These are phyloP conservation scores for Siniperca scherzeri DNA, from an alignment of 2,797 vertebrate species.

Conservation along the genomic window DNA sequence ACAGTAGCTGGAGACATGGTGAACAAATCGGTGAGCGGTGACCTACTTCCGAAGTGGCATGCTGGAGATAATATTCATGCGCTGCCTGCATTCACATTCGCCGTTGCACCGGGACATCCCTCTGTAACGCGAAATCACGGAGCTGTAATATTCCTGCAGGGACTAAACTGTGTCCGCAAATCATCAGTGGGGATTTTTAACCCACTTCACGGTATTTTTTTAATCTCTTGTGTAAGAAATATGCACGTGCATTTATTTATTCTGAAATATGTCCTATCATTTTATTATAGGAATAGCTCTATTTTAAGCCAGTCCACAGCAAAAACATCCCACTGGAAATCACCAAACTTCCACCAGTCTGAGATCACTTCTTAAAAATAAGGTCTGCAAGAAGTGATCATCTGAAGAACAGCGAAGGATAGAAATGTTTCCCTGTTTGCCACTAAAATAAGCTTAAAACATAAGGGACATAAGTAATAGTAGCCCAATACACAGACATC, in stretches of 20 bases:
- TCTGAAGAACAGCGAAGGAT: not conserved
- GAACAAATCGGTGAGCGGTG: conserved; percentile 85
- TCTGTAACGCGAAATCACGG: conserved; percentile 43
- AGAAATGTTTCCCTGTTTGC: not conserved
- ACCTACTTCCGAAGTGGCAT: conserved; percentile 90
- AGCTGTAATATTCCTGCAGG: conserved; percentile 46
- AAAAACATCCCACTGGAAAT: not conserved
- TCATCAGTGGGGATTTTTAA: not conserved
- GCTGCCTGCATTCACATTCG: conserved; percentile 83
- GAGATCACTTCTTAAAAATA: not conserved
- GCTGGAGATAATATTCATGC: conserved; percentile 88
- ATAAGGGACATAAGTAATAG: not conserved
- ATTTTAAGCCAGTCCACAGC: conserved; percentile 9
- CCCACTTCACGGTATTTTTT: not conserved
- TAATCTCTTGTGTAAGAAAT: not conserved
- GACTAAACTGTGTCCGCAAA: conserved; percentile 28
- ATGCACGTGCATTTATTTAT: not conserved
- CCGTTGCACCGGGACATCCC: conserved; percentile 85
- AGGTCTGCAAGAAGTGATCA: not conserved
- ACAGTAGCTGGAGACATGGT: conserved; percentile 81
- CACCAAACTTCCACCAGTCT: conserved; percentile 23
- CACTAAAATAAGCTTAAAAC: not conserved
- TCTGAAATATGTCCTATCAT: not conserved
- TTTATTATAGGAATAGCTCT: conserved; percentile 17
- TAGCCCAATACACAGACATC: not conserved